Percentiles rank a stretch among this genome's conserved stretches.
These are phyloP conservation scores for Agrochola lychnidis DNA, from an alignment of 2,888 invertebrate species.

Conservation along the genomic window DNA sequence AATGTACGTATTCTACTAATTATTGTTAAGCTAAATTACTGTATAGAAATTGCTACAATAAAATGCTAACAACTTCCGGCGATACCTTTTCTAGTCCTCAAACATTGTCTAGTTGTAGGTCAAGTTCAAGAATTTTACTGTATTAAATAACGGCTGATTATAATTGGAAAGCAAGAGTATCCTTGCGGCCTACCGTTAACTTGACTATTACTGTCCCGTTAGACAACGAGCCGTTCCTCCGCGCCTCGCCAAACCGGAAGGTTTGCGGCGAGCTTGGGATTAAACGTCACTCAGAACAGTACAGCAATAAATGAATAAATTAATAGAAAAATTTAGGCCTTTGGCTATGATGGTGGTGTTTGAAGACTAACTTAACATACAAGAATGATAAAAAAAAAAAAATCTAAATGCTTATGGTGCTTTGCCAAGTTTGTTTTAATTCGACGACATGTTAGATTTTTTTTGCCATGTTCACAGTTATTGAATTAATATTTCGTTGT, in stretches of 20 bases:
- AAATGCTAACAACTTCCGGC: conserved; percentile 24
- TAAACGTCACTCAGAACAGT: conserved; percentile 20
- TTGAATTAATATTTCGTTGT: not conserved
- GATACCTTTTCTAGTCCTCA: conserved; percentile 1
- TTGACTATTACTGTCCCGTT: conserved; percentile 58
- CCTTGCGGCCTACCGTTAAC: conserved; percentile 63
- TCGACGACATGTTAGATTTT: not conserved
- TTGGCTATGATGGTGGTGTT: not conserved
- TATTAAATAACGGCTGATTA: conserved; percentile 56
- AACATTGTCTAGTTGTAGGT: conserved; percentile 23
- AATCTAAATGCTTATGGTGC: not conserved
- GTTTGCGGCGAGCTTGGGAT: conserved; percentile 18
- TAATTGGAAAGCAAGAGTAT: conserved; percentile 64
- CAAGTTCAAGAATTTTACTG: conserved; percentile 43
- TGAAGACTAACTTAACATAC: not conserved
- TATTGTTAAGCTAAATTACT: not conserved
- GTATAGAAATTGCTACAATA: conserved; percentile 1
- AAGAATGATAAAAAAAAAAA: not conserved
- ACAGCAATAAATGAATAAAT: not conserved
- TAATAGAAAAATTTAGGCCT: no score
- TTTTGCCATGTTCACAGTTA: not conserved
- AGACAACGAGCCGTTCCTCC: conserved; percentile 50
- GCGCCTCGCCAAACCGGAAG: conserved; percentile 31
- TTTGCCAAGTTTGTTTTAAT: not conserved
- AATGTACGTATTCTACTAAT: not conserved